Evolutionary conservation across 2,797 vertebrate species (phyloP), one percentile per base, ranked within the genome.

Genomic region (Chelidonichthys spinosus): DNA sequence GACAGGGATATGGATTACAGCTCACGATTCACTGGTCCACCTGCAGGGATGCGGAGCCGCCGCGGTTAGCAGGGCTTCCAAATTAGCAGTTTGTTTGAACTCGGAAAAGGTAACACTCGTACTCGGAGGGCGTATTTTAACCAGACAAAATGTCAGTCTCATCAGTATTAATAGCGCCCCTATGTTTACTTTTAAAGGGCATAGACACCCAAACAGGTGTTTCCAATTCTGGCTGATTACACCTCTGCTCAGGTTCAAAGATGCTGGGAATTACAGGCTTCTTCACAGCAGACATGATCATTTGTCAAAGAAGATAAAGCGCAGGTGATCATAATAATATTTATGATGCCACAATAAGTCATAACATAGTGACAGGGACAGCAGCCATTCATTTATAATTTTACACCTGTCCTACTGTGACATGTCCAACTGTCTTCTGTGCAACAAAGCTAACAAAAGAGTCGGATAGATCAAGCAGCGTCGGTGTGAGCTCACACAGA

Each of bases 41-140:
- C 73, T 69, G 11, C 67, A 61, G 76, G 69, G 70, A 81, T 40
- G 7, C 13, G 47, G 11, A 15, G 42, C 32, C 50, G 58, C 68
- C 56, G 73, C n/a, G 25, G 55, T 75, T 63, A 64, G 64, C 33
- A 18, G 61, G 40, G 42, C 43, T 74, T 88, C 63, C 67, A 68
- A 83, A 87, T 82, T 59, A 80, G 55, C 35, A 44, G 63, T 72
- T 79, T 81, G 82, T 78, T 81, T 87, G 71, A 85, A 74, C 60
- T 76, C 42, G 17, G 63, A 44, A 54, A 63, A 63, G 61, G 35
- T 78, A 52, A 78, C 79, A 78, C 65, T 6, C 49, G 44, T 40
- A 56, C 8, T 4, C 18, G 46, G 49, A 60, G 49, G 11, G 14
- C 8, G 25, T 79, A 44, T 82, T 69, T 79, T 54, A 72, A 50